Percentiles rank a stretch among this genome's conserved stretches.
Evolutionary conservation across 2,797 vertebrate species (phyloP).

Genomic region (Chiloscyllium punctatum): DNA sequence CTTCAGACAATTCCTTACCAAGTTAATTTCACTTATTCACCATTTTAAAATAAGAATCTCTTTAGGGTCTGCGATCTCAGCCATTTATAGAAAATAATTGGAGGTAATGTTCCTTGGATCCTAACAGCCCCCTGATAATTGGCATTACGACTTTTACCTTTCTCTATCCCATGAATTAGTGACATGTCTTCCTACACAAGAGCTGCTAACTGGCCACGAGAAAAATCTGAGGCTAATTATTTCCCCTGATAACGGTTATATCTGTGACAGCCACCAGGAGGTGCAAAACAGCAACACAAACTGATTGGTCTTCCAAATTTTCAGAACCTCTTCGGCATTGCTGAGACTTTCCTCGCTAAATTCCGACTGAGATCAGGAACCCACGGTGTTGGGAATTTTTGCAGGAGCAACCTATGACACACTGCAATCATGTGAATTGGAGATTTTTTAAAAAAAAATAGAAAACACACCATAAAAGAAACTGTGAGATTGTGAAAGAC

Average conservation of each 20-base stretch:
- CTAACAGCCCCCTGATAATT: background rate
- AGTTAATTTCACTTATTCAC: background rate
- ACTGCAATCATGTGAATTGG: background rate
- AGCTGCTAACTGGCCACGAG: background rate
- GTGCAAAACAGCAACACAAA: background rate
- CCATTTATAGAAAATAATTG: background rate
- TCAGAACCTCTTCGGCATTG: background rate
- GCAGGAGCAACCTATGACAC: background rate
- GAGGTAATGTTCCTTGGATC: background rate
- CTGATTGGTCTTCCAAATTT: constrained; percentile 1
- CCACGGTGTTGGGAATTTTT: background rate
- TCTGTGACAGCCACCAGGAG: background rate
- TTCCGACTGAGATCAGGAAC: background rate
- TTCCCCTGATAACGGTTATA: background rate
- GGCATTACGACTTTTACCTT: background rate
- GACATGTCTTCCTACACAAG: background rate
- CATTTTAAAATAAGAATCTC: background rate
- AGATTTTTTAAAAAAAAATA: background rate
- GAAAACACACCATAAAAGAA: background rate
- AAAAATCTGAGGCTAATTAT: background rate
- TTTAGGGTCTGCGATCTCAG: background rate
- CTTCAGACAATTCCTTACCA: background rate
- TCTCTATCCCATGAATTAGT: background rate
- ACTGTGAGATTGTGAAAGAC: background rate
- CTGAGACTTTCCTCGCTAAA: background rate